Percentiles rank a stretch among this genome's conserved stretches.
Conservation (phyloP, 1,140 invertebrate species). For the Drosophila asahinai region DNA sequence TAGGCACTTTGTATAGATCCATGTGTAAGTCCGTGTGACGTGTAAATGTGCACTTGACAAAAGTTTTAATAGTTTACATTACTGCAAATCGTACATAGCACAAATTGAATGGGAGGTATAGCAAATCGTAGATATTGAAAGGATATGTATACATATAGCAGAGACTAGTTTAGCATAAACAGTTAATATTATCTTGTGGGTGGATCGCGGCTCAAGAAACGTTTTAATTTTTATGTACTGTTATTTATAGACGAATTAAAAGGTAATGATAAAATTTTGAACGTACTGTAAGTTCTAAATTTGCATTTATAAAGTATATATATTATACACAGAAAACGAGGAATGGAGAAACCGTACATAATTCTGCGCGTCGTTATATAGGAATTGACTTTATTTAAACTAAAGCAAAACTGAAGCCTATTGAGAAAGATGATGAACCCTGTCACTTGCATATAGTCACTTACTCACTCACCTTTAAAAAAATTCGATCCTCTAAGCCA, state of each 20-base stretch:
- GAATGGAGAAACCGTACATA: conserved; percentile 40
- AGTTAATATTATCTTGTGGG: conserved; percentile 52
- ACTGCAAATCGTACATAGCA: conserved; percentile 73
- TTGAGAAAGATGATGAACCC: conserved; percentile 30
- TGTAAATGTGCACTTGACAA: conserved; percentile 59
- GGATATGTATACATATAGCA: conserved; percentile 56
- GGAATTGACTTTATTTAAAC: conserved; percentile 72
- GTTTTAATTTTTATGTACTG: conserved; percentile 77
- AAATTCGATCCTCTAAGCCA: conserved; percentile 26
- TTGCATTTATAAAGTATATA: conserved; percentile 78
- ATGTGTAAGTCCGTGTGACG: conserved; percentile 29
- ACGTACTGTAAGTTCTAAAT: conserved; percentile 83
- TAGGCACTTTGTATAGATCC: conserved; percentile 71
- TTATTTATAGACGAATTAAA: conserved; percentile 65
- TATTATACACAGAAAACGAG: conserved; percentile 54
- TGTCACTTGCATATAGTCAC: conserved; percentile 37
- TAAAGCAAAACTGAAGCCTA: conserved; percentile 46
- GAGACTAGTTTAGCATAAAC: conserved; percentile 68
- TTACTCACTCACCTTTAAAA: conserved; percentile 8
- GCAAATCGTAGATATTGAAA: conserved; percentile 70
- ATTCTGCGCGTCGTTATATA: conserved; percentile 75
- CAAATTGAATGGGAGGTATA: conserved; percentile 63
- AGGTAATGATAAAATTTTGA: conserved; percentile 71
- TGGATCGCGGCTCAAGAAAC: conserved; percentile 64
- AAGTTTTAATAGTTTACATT: conserved; percentile 79